Percentiles rank a stretch among this genome's conserved stretches.
Conservation (phyloP, 2,113 vertebrate species). For the Gallinago paraguaiae region DNA sequence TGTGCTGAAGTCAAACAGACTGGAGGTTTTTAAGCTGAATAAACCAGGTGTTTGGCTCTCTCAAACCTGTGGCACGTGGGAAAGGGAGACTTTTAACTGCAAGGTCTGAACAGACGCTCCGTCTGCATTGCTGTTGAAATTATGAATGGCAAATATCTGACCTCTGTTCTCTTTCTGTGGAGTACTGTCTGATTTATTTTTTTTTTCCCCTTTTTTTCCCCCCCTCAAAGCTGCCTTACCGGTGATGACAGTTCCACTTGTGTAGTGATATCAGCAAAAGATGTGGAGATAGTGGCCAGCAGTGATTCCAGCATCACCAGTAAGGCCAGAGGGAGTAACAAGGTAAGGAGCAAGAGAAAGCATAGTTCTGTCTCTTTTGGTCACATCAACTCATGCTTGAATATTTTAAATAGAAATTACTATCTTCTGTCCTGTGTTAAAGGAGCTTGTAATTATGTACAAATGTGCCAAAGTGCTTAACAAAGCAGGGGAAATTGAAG, state of each 20-base stretch:
- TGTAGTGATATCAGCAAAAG: conserved; percentile 86
- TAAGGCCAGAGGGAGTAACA: conserved; percentile 96
- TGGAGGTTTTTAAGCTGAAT: background rate
- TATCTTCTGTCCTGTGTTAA: background rate
- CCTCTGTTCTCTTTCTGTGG: background rate
- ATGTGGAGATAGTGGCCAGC: conserved; percentile 98
- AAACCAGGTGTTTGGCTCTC: background rate
- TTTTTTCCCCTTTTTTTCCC: background rate
- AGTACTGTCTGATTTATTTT: background rate
- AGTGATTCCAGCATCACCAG: conserved; percentile 96
- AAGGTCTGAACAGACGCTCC: background rate
- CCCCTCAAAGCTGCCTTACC: conserved; percentile 82
- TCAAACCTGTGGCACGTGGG: accelerated
- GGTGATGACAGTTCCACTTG: conserved; percentile 92
- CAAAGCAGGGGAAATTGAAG: background rate
- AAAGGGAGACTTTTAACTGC: background rate
- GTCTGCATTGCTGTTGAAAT: background rate
- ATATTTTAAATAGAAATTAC: background rate
- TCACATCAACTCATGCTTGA: background rate
- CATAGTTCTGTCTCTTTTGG: background rate
- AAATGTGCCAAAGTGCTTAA: background rate
- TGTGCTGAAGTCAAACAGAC: background rate
- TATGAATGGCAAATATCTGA: background rate
- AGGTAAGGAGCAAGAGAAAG: conserved; percentile 77
- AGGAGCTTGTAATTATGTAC: background rate